phyloP scores from a whole-genome alignment of 2,113 vertebrate genomes.

The Peromyscus maniculatus region DNA sequence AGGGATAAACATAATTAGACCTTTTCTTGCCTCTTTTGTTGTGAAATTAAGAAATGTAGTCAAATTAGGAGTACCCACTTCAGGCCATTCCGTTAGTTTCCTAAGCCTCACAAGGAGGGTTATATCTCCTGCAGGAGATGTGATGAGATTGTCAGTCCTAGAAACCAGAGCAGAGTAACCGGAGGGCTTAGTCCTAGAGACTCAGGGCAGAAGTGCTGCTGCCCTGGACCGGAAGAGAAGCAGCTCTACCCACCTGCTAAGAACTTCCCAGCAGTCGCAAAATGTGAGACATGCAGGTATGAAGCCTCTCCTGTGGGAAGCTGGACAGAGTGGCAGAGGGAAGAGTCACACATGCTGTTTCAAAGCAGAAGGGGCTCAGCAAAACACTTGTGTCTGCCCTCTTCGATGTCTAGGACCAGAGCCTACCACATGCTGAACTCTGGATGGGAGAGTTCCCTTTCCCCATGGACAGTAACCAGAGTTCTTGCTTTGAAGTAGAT shows the following conservation, averaged over 20 bases:
- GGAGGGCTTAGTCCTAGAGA: neutral
- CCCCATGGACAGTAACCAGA: neutral
- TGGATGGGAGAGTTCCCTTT: too few species aligned
- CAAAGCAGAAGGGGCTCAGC: neutral
- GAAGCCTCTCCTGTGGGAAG: neutral
- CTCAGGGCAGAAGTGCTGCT: neutral
- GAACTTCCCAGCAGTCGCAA: too few species aligned
- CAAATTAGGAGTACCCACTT: slow-evolving; percentile 1
- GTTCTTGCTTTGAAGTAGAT: neutral
- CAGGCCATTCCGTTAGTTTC: neutral
- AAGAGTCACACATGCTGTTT: neutral
- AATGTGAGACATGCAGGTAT: neutral
- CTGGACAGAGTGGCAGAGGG: too few species aligned
- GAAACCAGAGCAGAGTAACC: neutral
- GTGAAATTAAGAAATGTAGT: slow-evolving; percentile 80
- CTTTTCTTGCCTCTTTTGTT: slow-evolving; percentile 60
- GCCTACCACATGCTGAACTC: neutral
- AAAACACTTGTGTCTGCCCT: neutral
- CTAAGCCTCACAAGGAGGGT: neutral
- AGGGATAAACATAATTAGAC: neutral
- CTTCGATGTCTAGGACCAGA: neutral
- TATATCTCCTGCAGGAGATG: neutral
- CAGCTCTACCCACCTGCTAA: neutral
- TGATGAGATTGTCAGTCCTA: neutral
- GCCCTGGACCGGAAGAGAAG: neutral